These are phyloP conservation scores for Drosophila ohnishii DNA, from an alignment of 1,140 invertebrate species.

Conservation along the genomic window DNA sequence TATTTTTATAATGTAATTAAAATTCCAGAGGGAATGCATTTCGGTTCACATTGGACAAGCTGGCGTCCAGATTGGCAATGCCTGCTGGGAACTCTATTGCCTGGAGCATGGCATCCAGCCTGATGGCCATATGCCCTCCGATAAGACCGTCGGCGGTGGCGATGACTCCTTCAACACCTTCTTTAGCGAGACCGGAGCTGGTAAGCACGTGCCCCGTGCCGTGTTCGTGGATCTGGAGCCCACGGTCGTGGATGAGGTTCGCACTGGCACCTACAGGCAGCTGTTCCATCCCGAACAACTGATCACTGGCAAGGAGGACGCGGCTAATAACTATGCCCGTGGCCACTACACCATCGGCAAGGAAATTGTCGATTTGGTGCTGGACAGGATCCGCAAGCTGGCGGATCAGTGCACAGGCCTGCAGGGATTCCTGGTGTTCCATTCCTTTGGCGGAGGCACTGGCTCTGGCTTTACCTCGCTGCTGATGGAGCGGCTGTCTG, in stretches of 20 bases:
- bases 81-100: slow-evolving; percentile 86
- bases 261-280: slow-evolving; percentile 92
- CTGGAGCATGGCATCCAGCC: slow-evolving; percentile 92
- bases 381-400: slow-evolving; percentile 91
- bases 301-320: slow-evolving; percentile 94
- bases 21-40: slow-evolving; percentile 85
- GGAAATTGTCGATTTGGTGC: slow-evolving; percentile 92
- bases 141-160: slow-evolving; percentile 87
- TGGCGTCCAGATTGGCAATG: slow-evolving; percentile 90
- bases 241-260: slow-evolving; percentile 93
- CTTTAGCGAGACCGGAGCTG: slow-evolving; percentile 94
- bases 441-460: slow-evolving; percentile 94
- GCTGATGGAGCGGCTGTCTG: slow-evolving; percentile 93
- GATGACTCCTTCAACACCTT: slow-evolving; percentile 93
- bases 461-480: slow-evolving; percentile 94
- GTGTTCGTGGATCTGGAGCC: slow-evolving; percentile 95
- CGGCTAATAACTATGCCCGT: slow-evolving; percentile 94
- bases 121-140: slow-evolving; percentile 89
- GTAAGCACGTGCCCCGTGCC: slow-evolving; percentile 93
- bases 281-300: slow-evolving; percentile 94
- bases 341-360: slow-evolving; percentile 96
- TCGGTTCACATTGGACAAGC: slow-evolving; percentile 89
- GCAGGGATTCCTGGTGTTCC: slow-evolving; percentile 95
- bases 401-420: slow-evolving; percentile 94
- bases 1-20: background rate